Evolutionary conservation across 2,888 invertebrate genomes (phyloP), one percentile per base, ranked within the genome.

Genomic region (Campoplex nolae): DNA sequence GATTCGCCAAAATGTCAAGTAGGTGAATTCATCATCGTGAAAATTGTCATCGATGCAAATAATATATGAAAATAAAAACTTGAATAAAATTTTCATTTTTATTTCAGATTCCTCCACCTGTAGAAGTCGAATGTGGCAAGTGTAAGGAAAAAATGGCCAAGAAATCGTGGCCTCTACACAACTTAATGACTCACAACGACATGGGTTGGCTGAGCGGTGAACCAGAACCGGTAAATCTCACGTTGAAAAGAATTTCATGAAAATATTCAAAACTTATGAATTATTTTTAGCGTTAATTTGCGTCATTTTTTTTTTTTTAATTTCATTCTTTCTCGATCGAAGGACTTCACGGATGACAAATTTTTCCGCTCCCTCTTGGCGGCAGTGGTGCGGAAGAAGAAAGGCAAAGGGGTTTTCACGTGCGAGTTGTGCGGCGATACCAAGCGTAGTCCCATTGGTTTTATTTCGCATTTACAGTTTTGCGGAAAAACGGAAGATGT

Each of bases 401-500:
- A 92, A 71, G 92, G 88, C 54, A 92, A 92, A 73, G 95, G 95
- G 67, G 93, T 91, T 32, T 93, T 96, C 16, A 92, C 91, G 70
- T 97, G 97, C 91, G 95, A 95, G 86, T 93, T 92, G 78, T 97
- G 97, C 91, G 95, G 95, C 0, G 88, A 35, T 23, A 3, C 73
- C 13, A 94, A 93, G 91, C 93, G 68, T 94, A 96, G 92, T 3
- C 95, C 94, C 3, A 90, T 95, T 48, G 97, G 97, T 38, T 96
- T 96, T 89, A 94, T 96, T 83, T 96, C 96, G 0, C 97, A 97
- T 91, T 93, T 96, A 71, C 92, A 95, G 73, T 95, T 95, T 76
- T 97, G 97, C 90, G 96, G 96, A 28, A 96, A 96, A 93, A 92
- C 95, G 7, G 95, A 95, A 28, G 95, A 95, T 93, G 96, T 96